Base-by-base conservation (phyloP, 2,113 vertebrate species). In the Tricholaema leucomelas region DNA sequence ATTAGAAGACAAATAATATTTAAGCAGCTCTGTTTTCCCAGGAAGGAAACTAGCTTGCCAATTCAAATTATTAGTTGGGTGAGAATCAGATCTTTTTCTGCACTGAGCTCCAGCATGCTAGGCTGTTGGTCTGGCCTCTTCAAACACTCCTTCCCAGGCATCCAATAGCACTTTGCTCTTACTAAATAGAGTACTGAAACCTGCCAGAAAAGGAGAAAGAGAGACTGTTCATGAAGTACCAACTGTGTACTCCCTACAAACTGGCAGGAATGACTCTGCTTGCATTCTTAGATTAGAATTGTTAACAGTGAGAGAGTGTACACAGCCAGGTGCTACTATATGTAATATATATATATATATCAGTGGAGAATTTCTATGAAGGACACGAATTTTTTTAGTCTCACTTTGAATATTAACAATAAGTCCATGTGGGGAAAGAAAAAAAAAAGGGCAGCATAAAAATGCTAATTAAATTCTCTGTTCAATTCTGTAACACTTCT, bases 141-240 rank as follows among this genome's bases (percentile, higher is more conserved):
- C 91, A 86, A 96, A 95, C 95, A 93, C 95, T 94, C 85, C 81
- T 94, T 92, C 77, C 93, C 70, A 88, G 76, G 84, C 93, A 94
- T 91, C 94, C 93, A 92, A 96, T 93, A 97, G 97, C 85, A 92
- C 87, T 96, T 61, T 59, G 81, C 90, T 90, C 66, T 87, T 81
- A 91, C 81, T 97, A 93, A 96, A 93, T 84, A 82, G 88, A 96
- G 76, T 17, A 81, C 82, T 93, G 91, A 94, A 95, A 97, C 85
- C 94, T 94, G 91, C 91, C 96, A 96, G 84, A 38, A 84, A 96
- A 71, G 74, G 73, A 96, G 64, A 95, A 90, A 97, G 96, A 96
- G 92, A 86, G 93, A 66, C 91, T 82, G 92, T 94, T 96, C 96
- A 94, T 81, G 44, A 95, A 92, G 84, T 79, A 88, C 81, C 87